phyloP scores from a whole-genome alignment of 2,797 vertebrate genomes.

The Sebastes hopkinsi region DNA sequence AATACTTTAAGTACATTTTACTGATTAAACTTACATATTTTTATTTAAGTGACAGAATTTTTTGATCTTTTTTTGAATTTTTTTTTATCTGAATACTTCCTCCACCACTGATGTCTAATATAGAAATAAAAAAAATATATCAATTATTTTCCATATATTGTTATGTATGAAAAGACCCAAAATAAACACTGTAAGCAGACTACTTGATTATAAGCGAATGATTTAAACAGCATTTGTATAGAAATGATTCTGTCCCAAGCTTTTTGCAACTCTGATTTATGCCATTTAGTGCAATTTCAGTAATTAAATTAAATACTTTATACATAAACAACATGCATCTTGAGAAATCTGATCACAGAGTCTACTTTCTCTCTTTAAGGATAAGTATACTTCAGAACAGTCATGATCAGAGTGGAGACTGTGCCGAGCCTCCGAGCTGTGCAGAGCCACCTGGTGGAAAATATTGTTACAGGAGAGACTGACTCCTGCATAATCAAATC shows the following conservation, averaged over 20 bases:
- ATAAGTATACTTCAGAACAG: too few species aligned
- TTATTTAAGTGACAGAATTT: too few species aligned
- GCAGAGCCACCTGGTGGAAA: conserved; percentile 74
- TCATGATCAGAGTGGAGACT: background rate
- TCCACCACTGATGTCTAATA: too few species aligned
- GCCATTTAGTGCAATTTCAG: background rate
- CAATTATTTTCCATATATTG: background rate
- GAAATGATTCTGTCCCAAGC: background rate
- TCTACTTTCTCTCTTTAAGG: background rate
- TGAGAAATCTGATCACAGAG: background rate
- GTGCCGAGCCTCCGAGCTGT: background rate
- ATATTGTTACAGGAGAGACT: conserved; percentile 7
- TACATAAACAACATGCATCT: background rate
- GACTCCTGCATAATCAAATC: conserved; percentile 15
- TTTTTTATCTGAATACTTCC: too few species aligned
- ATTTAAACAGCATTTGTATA: background rate
- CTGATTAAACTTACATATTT: too few species aligned
- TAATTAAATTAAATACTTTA: background rate
- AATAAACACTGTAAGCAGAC: background rate
- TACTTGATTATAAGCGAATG: background rate
- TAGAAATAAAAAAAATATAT: too few species aligned
- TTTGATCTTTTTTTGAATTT: too few species aligned
- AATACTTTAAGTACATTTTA: too few species aligned
- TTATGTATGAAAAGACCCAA: background rate
- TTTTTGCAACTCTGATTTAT: background rate